Evolutionary conservation across 2,113 vertebrate species (phyloP), one percentile per base, ranked within the genome.

Genomic region (Esox niger): DNA sequence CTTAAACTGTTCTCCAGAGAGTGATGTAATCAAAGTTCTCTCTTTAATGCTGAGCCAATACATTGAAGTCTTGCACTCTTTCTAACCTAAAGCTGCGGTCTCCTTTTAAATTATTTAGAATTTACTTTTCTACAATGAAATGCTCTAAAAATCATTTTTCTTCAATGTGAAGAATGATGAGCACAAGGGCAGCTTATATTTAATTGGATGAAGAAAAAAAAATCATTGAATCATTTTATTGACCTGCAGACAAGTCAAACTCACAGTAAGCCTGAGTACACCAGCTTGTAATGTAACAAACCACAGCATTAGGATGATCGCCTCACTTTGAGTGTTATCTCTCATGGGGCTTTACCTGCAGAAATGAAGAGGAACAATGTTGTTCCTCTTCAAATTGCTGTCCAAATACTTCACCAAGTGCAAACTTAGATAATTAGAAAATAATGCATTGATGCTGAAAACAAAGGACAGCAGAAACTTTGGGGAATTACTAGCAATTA

Each of bases 361-460:
- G 75, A 76, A 81, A 63, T 56, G 21, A 31, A 64, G 71, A 69
- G 30, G 73, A 68, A 75, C 60, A 57, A 35, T 3, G 64, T 75
- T 68, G 74, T n/a, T n/a, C n/a, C n/a, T n/a, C n/a, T n/a, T n/a
- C 76, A 76, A 83, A 74, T 30, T 73, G 66, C 70, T 72, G 80
- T 79, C 73, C 78, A 82, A 79, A 82, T 49, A 68, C 57, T 69
- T 68, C 70, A 56, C 70, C 69, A 79, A 81, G 75, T 75, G 70
- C 74, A 76, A 74, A 43, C 77, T 23, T 1, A 80, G 79, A 84
- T 89, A 79, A 88, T 89, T 84, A 81, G 79, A 64, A 84, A 90
- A 86, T 84, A 86, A 88, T 81, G 76, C 78, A 79, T 64, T 59
- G 65, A 71, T 73, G 79, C 83, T 83, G 85, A 82, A 89, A 89